phyloP scores from a whole-genome alignment of 1,140 invertebrate genomes.

The Bemisia tabaci region DNA sequence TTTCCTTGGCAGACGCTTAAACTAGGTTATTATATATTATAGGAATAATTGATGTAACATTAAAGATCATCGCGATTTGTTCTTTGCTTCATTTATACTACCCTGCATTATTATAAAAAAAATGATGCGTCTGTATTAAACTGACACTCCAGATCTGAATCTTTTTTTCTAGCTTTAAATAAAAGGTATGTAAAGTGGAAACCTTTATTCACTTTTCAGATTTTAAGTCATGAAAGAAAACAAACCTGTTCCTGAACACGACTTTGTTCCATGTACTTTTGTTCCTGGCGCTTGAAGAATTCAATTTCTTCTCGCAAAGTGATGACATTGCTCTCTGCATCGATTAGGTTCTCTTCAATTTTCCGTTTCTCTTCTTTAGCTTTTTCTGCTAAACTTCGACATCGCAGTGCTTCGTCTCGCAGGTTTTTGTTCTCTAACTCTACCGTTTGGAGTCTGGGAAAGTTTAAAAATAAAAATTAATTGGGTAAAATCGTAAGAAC shows the following conservation, averaged over 20 bases:
- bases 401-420: constrained; percentile 53
- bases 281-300: constrained; percentile 37
- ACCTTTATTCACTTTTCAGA: too few species aligned
- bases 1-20: too few species aligned
- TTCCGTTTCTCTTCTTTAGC: constrained; percentile 35
- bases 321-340: constrained; percentile 39
- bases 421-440: constrained; percentile 63
- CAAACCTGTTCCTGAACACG: constrained; percentile 31
- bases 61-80: too few species aligned
- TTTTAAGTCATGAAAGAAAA: constrained; percentile 8
- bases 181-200: too few species aligned
- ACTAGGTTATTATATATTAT: too few species aligned
- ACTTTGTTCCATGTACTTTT: constrained; percentile 41
- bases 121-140: too few species aligned
- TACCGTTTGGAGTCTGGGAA: constrained; percentile 48
- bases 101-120: too few species aligned
- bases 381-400: constrained; percentile 41
- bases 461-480: constrained; percentile 4
- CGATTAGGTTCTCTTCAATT: constrained; percentile 37
- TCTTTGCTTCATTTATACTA: too few species aligned
- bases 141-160: too few species aligned
- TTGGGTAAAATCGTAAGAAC: neutral
- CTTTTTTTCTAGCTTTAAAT: too few species aligned
- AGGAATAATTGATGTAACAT: too few species aligned
- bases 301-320: constrained; percentile 39